Evolutionary conservation across 2,113 vertebrate species (phyloP).

Genomic region (Albula glossodonta): DNA sequence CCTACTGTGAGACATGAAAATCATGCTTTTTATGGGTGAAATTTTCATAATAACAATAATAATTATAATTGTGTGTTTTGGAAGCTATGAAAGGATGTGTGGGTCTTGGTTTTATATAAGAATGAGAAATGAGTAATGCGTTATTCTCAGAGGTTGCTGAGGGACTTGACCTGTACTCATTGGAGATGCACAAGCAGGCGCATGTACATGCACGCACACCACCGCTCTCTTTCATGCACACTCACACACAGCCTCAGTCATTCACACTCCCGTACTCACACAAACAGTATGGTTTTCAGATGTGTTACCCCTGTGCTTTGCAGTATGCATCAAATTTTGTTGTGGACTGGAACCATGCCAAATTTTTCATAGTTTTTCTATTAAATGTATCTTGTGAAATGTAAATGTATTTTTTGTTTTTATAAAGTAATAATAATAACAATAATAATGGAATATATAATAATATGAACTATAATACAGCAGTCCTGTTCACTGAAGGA

Average conservation of each 20-base stretch:
- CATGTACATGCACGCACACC: neutral
- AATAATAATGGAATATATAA: no score
- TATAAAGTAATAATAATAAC: no score
- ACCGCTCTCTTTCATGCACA: neutral
- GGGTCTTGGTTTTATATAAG: neutral
- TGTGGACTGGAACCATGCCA: neutral
- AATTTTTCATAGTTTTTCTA: neutral
- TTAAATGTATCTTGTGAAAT: no score
- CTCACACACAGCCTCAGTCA: neutral
- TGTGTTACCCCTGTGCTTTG: neutral
- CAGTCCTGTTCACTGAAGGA: neutral
- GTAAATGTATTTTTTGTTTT: no score
- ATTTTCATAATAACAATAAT: neutral
- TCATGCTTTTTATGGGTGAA: neutral
- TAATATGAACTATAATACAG: neutral
- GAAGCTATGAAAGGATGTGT: neutral
- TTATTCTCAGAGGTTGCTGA: neutral
- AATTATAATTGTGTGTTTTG: neutral
- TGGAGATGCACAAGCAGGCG: conserved; percentile 8
- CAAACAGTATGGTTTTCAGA: neutral
- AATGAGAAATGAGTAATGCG: neutral
- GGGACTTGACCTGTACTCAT: no score
- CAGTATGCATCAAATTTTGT: neutral
- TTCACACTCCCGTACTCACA: neutral
- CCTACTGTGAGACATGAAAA: neutral